A percentile compares a stretch with the other conserved stretches of the same genome.
Evolutionary conservation across 2,797 vertebrate genomes (phyloP).

Genomic region (Cirrhinus molitorella): DNA sequence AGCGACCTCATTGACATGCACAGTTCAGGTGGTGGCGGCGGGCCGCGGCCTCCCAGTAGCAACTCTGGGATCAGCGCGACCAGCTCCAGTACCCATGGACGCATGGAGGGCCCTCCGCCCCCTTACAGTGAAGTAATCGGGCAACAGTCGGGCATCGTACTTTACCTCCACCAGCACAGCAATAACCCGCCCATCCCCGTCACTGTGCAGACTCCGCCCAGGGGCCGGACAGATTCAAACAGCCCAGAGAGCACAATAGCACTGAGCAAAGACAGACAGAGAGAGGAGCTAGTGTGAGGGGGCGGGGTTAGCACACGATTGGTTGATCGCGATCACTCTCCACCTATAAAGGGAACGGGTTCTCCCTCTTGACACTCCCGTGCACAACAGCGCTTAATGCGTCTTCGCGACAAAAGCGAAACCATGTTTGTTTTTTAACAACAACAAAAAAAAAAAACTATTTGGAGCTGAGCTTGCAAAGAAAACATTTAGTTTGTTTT

Average conservation of each 20-base stretch:
- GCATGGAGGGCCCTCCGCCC: constrained; percentile 93
- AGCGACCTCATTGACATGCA: constrained; percentile 87
- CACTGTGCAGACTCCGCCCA: constrained; percentile 69
- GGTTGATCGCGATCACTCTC: constrained; percentile 55
- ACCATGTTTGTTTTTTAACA: constrained; percentile 39
- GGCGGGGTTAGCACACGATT: constrained; percentile 46
- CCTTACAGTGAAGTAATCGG: constrained; percentile 97
- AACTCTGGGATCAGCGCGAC: constrained; percentile 94
- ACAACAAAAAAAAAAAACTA: constrained; percentile 69
- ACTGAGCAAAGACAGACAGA: constrained; percentile 87
- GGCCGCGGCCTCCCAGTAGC: constrained; percentile 94
- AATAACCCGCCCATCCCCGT: constrained; percentile 81
- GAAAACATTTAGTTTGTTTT: constrained; percentile 73
- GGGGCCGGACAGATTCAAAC: constrained; percentile 86
- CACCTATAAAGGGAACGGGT: constrained; percentile 64
- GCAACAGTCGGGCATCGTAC: constrained; percentile 87
- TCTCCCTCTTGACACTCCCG: constrained; percentile 74
- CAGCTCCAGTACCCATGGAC: constrained; percentile 89
- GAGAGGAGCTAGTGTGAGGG: constrained; percentile 87
- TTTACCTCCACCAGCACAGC: constrained; percentile 97
- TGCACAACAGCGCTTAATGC: constrained; percentile 77
- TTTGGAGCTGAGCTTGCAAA: constrained; percentile 80
- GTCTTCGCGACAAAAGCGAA: constrained; percentile 72
- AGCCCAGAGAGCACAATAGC: constrained; percentile 91
- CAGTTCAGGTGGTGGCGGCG: constrained; percentile 77